Evolutionary conservation across 2,113 vertebrate species (phyloP), one percentile per base, ranked within the genome.

Genomic region (Chionis minor): DNA sequence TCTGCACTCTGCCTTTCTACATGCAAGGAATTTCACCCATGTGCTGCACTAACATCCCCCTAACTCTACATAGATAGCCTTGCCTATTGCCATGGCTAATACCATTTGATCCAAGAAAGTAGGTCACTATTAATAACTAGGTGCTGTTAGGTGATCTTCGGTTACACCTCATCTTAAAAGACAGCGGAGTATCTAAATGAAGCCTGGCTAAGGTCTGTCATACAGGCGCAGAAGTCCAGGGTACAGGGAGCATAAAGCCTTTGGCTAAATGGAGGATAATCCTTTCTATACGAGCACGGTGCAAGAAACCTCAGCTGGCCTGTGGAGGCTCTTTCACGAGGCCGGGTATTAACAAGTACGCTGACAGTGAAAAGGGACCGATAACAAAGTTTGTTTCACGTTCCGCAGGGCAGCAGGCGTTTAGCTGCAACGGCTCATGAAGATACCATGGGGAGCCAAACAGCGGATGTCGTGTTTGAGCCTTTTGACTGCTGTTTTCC

Each of bases 391-490:
- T 33, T 52, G 28, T 65, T 70, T 56, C 30, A 14, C 5, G 0
- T 69, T 49, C 27, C 10, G 0, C 12, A 35, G 75, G 65, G 44
- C 80, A 73, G 47, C 2, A 3, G 30, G 86, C 51, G 17, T 85
- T 69, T 38, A 20, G 52, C 52, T 27, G 38, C 56, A 27, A 8
- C 2, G 22, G 82, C 38, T 56, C 35, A 12, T 10, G 58, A 28
- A 38, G 69, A 4, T 21, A 8, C 14, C 47, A 14, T 14, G 20
- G 33, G 67, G 72, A 59, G 54, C 14, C n/a, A 10, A n/a, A 22
- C 2, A 16, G 7, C 2, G 2, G 4, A 2, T n/a, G 27, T 27
- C 4, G 2, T 14, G 20, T 58, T 61, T n/a, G 26, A 72, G 58
- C 23, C 26, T 67, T 32, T 38, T n/a, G 44, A 8, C 45, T 4